Evolutionary conservation across 2,797 vertebrate genomes (phyloP).

Genomic region (Loris lydekkerianus): DNA sequence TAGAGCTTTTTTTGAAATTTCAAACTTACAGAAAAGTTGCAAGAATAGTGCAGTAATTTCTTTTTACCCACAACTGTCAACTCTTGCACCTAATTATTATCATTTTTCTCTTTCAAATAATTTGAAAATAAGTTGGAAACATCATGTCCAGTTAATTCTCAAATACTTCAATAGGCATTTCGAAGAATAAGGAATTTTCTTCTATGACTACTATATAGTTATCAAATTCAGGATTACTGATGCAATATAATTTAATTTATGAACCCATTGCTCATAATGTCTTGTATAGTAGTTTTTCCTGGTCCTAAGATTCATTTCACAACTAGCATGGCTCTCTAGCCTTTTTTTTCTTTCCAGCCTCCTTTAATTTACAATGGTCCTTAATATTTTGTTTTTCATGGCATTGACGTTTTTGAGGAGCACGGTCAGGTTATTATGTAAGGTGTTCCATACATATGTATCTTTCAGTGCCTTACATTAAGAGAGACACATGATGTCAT

Average conservation of each 20-base stretch:
- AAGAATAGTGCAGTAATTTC: not conserved
- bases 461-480: not conserved
- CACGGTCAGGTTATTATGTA: not conserved
- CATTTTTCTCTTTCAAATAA: not conserved
- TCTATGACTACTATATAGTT: not conserved
- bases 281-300: not conserved
- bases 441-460: not conserved
- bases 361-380: not conserved
- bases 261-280: not conserved
- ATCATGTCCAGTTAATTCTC: not conserved
- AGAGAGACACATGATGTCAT: not conserved
- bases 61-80: not conserved
- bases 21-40: not conserved
- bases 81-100: not conserved
- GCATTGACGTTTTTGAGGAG: slow-evolving; percentile 15
- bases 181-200: not conserved
- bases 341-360: not conserved
- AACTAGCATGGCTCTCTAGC: not conserved
- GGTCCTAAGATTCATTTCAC: not conserved
- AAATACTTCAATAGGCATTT: not conserved
- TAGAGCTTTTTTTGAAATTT: slow-evolving; percentile 20
- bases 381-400: not conserved
- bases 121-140: not conserved
- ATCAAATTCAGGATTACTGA: not conserved
- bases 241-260: not conserved